Evolutionary conservation across 1,140 invertebrate genomes (phyloP).

Genomic region (Pseudomyrmex flavicornis): DNA sequence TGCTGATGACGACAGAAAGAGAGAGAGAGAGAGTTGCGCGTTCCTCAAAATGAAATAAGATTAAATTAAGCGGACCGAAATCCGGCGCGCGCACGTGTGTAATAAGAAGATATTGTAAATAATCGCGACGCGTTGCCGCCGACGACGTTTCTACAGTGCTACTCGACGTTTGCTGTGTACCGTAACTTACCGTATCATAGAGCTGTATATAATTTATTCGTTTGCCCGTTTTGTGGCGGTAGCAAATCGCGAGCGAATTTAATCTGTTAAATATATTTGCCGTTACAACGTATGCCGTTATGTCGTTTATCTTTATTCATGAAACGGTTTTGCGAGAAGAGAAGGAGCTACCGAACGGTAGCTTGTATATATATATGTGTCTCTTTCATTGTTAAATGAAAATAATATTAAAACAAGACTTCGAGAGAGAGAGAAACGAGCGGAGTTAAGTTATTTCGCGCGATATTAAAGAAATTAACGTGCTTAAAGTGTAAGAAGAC

Average conservation of each 20-base stretch:
- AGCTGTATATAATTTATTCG: constrained; percentile 37
- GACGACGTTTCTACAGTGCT: constrained; percentile 1
- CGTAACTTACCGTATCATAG: constrained; percentile 21
- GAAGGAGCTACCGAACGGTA: neutral
- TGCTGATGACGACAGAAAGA: constrained; percentile 11
- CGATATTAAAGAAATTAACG: constrained; percentile 8
- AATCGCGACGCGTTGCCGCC: constrained; percentile 19
- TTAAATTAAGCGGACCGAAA: constrained; percentile 45
- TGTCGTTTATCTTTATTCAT: neutral
- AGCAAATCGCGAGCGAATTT: constrained; percentile 26
- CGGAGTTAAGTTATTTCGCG: neutral
- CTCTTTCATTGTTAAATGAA: neutral
- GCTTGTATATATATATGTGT: neutral
- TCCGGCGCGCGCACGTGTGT: neutral
- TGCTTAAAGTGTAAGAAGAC: neutral
- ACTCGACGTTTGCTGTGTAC: neutral
- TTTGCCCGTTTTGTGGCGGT: constrained; percentile 30
- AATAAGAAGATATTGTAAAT: constrained; percentile 29
- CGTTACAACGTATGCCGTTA: neutral
- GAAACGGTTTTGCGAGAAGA: neutral
- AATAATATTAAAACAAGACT: constrained; percentile 2
- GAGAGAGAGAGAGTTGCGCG: neutral
- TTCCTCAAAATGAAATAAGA: constrained; percentile 50
- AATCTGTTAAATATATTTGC: constrained; percentile 26
- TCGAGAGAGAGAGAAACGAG: neutral